Base-by-base conservation (phyloP, 2,113 vertebrate genomes). In the Suncus etruscus region DNA sequence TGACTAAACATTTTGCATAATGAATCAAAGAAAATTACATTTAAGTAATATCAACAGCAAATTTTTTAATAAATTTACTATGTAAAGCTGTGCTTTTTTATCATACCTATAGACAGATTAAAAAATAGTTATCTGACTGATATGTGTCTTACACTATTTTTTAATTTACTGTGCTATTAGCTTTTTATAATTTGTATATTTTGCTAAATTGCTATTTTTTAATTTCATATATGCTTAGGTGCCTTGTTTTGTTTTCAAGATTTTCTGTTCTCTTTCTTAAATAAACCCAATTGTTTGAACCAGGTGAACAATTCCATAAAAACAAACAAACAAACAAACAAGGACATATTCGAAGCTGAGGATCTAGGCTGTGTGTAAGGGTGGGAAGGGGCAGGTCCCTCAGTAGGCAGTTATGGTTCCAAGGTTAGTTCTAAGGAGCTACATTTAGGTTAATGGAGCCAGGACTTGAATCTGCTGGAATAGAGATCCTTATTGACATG, bases 221-320 rank as follows among this genome's bases (percentile, higher is more conserved):
- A 14, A 32, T 27, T 11, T 2, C 8, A 6, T n/a, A 51, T 79
- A 73, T 72, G 78, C 8, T 68, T 82, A 14, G 0, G 45, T 31
- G 11, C 5, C 18, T 76, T 50, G 61, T 51, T 83, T 86, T 89
- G 4, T 29, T 6, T 48, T 79, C 22, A 27, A 22, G 82, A 70
- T 82, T 90, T 83, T 58, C 51, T 90, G 51, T 90, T 29, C 29
- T 48, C 27, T 79, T 90, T 63, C 20, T 51, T 70, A 84, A 61
- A 48, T 68, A 79, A 29, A 1, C 32, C 9, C 75, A 63, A 8
- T 2, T 70, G 0, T 39, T 39, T 54, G 7, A 54, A 54, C 31
- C 61, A 65, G 24, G 61, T 65, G 20, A 65, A 65, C 2, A 65
- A 65, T 25, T 22, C 16, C 61, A 22, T 65, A 22, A 65, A 65